Conservation (phyloP, 2,888 invertebrate genomes). For the Branchipolynoe longqiensis region DNA sequence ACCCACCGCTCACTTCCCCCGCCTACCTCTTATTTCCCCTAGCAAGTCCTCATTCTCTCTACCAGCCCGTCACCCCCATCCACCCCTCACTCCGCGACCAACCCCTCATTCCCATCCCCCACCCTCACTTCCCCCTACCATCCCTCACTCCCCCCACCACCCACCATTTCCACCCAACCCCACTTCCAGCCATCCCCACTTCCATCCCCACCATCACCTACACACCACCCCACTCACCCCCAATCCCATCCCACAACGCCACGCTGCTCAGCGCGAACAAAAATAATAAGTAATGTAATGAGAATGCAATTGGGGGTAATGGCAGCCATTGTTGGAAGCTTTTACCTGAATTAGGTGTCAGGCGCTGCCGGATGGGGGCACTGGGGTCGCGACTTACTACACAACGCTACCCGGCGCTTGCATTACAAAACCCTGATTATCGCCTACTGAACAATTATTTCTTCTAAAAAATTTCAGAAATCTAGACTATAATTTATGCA, state of each 20-base stretch:
- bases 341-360: constrained; percentile 50
- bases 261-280: background rate
- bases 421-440: too few species aligned
- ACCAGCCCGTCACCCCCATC: too few species aligned
- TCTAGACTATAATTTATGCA: too few species aligned
- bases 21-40: too few species aligned
- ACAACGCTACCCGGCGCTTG: too few species aligned
- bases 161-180: background rate
- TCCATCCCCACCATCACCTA: background rate
- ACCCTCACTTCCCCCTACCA: background rate
- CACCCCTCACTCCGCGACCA: too few species aligned
- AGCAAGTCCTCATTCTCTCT: too few species aligned
- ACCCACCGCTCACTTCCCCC: too few species aligned
- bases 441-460: too few species aligned
- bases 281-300: constrained; percentile 56
- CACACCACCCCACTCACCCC: constrained; percentile 1
- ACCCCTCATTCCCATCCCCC: background rate
- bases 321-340: constrained; percentile 6
- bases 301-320: constrained; percentile 29
- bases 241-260: background rate
- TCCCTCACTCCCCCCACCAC: background rate
- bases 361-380: background rate
- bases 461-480: too few species aligned
- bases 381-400: constrained; percentile 30
- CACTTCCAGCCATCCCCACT: background rate